A percentile compares a stretch with the other conserved stretches of the same genome.
phyloP scores from a whole-genome alignment of 2,797 vertebrate genomes.

The Distichodus sexfasciatus region DNA sequence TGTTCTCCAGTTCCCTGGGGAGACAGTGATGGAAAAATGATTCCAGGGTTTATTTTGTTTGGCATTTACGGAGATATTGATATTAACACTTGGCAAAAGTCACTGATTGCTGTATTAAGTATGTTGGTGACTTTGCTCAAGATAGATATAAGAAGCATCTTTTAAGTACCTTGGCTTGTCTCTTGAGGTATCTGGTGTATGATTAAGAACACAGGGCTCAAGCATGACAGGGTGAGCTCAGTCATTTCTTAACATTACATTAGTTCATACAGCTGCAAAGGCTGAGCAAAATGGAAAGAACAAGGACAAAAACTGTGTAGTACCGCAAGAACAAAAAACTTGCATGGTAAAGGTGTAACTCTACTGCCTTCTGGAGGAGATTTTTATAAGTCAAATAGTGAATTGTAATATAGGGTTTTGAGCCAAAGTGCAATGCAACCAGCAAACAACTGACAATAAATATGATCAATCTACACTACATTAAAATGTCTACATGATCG shows the following conservation, averaged over 20 bases:
- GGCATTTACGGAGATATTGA: conserved; percentile 53
- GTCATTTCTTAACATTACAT: conserved; percentile 17
- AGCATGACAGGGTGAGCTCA: conserved; percentile 21
- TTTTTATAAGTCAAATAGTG: background rate
- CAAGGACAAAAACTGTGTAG: background rate
- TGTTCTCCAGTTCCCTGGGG: conserved; percentile 54
- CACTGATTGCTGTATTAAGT: conserved; percentile 16
- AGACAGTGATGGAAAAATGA: conserved; percentile 41
- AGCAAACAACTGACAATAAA: no score
- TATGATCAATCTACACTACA: no score
- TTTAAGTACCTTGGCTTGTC: conserved; percentile 25
- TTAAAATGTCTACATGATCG: no score
- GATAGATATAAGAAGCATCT: conserved; percentile 12
- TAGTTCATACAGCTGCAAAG: conserved; percentile 1
- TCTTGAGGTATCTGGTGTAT: conserved; percentile 36
- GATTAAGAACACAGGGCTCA: conserved; percentile 22
- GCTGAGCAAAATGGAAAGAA: background rate
- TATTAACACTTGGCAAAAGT: conserved; percentile 58
- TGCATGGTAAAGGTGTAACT: background rate
- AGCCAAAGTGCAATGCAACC: no score
- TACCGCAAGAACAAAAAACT: background rate
- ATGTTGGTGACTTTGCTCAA: conserved; percentile 12
- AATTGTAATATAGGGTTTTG: no score
- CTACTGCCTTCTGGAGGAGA: conserved; percentile 39
- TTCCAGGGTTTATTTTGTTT: conserved; percentile 66